A percentile compares a stretch with the other conserved stretches of the same genome.
phyloP scores from a whole-genome alignment of 2,888 invertebrate species.

The Mesoligia furuncula region DNA sequence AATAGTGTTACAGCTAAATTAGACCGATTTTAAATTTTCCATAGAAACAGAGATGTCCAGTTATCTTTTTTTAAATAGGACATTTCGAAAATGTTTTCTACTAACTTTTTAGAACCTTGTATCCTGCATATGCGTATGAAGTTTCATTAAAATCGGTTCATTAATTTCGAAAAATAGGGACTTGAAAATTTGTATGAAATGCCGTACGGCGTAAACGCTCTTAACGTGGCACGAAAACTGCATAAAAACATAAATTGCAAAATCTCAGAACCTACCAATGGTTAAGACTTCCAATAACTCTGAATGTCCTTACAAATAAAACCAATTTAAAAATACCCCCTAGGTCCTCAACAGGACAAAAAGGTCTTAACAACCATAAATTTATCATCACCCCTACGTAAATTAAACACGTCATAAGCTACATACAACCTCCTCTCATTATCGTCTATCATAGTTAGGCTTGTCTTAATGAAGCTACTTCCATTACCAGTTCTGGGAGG shows the following conservation, averaged over 20 bases:
- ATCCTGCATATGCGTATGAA: no score
- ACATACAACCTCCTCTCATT: conserved; percentile 67
- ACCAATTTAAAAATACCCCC: conserved; percentile 16
- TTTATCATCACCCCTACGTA: conserved; percentile 39
- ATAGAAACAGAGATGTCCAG: no score
- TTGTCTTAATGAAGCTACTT: conserved; percentile 70
- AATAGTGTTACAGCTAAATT: no score
- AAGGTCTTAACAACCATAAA: conserved; percentile 22
- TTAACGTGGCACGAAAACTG: background rate
- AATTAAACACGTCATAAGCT: conserved; percentile 63
- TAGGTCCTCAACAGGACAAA: background rate
- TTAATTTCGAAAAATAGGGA: no score
- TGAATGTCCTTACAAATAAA: conserved; percentile 4
- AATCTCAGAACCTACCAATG: no score
- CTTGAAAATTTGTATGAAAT: no score
- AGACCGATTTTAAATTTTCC: no score
- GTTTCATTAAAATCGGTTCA: no score
- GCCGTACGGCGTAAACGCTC: no score
- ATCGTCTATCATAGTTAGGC: conserved; percentile 73
- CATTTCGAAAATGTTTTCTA: no score
- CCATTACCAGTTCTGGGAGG: conserved; percentile 75
- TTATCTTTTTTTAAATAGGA: no score
- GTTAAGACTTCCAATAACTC: background rate
- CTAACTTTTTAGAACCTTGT: no score
- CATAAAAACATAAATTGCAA: background rate